Percentiles rank a stretch among this genome's conserved stretches.
Conservation (phyloP, 2,888 invertebrate genomes). For the Leptinotarsa tumamoca region DNA sequence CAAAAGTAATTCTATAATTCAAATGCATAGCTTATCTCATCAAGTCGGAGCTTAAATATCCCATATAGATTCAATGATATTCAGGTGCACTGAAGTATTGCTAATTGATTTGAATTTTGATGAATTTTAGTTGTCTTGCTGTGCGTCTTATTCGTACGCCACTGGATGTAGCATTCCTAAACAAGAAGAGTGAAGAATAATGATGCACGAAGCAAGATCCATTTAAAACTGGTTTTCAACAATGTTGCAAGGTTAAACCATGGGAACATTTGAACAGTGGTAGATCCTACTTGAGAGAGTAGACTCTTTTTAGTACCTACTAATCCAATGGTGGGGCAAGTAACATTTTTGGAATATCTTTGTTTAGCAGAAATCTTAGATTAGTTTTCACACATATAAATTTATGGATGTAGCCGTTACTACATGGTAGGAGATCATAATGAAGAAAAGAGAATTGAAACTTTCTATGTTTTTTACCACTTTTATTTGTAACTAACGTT, state of each 20-base stretch:
- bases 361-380: too few species aligned
- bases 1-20: too few species aligned
- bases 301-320: slow-evolving; percentile 3
- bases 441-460: too few species aligned
- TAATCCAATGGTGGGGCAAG: too few species aligned
- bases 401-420: too few species aligned
- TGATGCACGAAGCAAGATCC: slow-evolving; percentile 25
- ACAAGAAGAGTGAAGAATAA: slow-evolving; percentile 29
- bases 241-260: slow-evolving; percentile 36
- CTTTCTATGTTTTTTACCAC: too few species aligned
- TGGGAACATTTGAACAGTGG: slow-evolving; percentile 30
- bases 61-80: not conserved
- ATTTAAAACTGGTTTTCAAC: slow-evolving; percentile 36
- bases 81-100: not conserved
- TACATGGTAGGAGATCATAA: too few species aligned
- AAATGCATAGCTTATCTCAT: too few species aligned
- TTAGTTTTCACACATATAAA: too few species aligned
- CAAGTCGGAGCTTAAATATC: too few species aligned
- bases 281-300: not conserved
- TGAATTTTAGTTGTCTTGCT: not conserved
- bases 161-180: slow-evolving; percentile 30
- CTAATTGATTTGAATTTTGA: not conserved
- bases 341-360: too few species aligned
- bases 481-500: too few species aligned
- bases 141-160: slow-evolving; percentile 18